Evolutionary conservation across 2,888 invertebrate species (phyloP).

Genomic region (Actias luna): DNA sequence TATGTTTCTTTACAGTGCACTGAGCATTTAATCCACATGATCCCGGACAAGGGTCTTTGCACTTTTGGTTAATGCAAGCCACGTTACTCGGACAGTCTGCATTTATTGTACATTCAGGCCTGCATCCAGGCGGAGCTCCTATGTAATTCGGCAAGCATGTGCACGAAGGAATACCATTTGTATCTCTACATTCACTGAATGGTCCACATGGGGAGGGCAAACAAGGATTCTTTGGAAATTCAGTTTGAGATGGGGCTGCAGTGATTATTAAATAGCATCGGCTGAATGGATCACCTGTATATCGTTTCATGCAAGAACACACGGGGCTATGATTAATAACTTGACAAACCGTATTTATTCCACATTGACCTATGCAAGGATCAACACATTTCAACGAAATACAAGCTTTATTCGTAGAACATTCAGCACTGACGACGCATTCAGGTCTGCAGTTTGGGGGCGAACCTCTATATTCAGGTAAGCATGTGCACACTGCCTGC

Average conservation of each 20-base stretch:
- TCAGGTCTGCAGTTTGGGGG: slow-evolving; percentile 88
- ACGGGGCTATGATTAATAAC: slow-evolving; percentile 88
- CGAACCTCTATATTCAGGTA: slow-evolving; percentile 83
- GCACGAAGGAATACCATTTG: slow-evolving; percentile 83
- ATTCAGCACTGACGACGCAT: slow-evolving; percentile 87
- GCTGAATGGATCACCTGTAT: slow-evolving; percentile 85
- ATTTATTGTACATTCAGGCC: slow-evolving; percentile 87
- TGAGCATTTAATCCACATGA: slow-evolving; percentile 86
- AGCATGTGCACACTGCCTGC: slow-evolving; percentile 87
- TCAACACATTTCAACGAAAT: slow-evolving; percentile 86
- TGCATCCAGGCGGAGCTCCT: slow-evolving; percentile 87
- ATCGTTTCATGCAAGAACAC: slow-evolving; percentile 83
- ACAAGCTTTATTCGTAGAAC: slow-evolving; percentile 85
- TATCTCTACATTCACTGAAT: slow-evolving; percentile 84
- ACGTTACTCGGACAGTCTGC: slow-evolving; percentile 88
- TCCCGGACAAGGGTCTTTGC: slow-evolving; percentile 91
- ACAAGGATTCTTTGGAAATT: slow-evolving; percentile 77
- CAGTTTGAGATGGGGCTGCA: slow-evolving; percentile 39
- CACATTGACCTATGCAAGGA: slow-evolving; percentile 88
- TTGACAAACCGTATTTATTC: slow-evolving; percentile 86
- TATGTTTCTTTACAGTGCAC: slow-evolving; percentile 86
- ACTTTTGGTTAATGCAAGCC: slow-evolving; percentile 89
- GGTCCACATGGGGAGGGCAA: slow-evolving; percentile 85
- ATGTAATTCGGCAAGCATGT: slow-evolving; percentile 84
- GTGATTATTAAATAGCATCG: slow-evolving; percentile 72